Evolutionary conservation across 1,140 invertebrate genomes (phyloP), one percentile per base, ranked within the genome.

Genomic region (Brachionus calyciflorus): DNA sequence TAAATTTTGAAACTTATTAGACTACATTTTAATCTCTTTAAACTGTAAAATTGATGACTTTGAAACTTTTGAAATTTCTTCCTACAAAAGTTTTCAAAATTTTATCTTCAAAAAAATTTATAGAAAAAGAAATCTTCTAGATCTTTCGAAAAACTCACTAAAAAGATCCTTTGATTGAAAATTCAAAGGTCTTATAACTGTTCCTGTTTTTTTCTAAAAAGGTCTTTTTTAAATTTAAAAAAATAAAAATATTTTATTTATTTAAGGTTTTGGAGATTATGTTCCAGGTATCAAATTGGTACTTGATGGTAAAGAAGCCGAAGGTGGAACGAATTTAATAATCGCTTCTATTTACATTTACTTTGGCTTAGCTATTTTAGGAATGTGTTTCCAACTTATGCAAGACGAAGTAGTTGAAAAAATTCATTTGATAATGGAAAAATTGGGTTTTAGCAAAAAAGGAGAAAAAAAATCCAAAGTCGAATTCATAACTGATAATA

Each of bases 301-400:
- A 17, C 30, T 73, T n/a, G 48, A 30, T 12, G 46, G 46, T 5
- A 55, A 73, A 19, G 69, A 73, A 55, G 69, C 49, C n/a, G 46
- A 55, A 76, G 73, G 49, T 28, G 55, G 55, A n/a, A 30, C 7
- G 37, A 60, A 44, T 17, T 77, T 77, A 19, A 14, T 77, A 1
- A 63, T 60, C 2, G 57, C 55, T n/a, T n/a, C 46, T 7, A 21
- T 60, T 21, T 77, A 65, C 41, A 77, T 77, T 21, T 37, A 57
- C 26, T 4, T 77, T 53, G 76, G 76, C 1, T 24, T 77, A 24
- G 55, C 57, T 9, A 60, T 77, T 28, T 53, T 77, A 10, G 76
- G 48, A 48, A 77, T 77, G 76, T 77, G 76, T 63, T 65, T 77
- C 53, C 51, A 77, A 30, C 10, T 77, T 4, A 65, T 77, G n/a